These are phyloP conservation scores for Drosophila prosaltans DNA, from an alignment of 1,140 invertebrate genomes.

Conservation along the genomic window DNA sequence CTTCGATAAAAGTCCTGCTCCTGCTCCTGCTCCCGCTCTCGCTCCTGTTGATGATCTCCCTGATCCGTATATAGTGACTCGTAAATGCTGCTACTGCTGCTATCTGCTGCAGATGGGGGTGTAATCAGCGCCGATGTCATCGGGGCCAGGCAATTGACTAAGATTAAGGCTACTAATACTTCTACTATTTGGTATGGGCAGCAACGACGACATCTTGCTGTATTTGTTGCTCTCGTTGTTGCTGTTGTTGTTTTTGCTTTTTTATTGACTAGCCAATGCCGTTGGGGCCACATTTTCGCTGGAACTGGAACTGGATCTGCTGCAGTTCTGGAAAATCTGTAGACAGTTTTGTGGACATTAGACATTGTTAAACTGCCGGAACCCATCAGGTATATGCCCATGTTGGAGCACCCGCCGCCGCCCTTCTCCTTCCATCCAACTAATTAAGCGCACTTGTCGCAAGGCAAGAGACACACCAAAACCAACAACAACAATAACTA, in stretches of 20 bases:
- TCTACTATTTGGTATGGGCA: conserved; percentile 81
- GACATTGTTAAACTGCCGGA: conserved; percentile 72
- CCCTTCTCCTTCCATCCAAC: conserved; percentile 32
- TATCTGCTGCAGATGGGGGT: conserved; percentile 38
- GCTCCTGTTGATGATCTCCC: not conserved
- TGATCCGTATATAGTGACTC: conserved; percentile 23
- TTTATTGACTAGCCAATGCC: conserved; percentile 79
- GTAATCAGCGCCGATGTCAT: conserved; percentile 63
- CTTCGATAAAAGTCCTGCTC: conserved; percentile 65
- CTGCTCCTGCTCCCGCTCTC: conserved; percentile 25
- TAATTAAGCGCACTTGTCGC: conserved; percentile 79
- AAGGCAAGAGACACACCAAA: conserved; percentile 37
- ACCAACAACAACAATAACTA: conserved; percentile 26
- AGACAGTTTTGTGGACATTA: conserved; percentile 63
- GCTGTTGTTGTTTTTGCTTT: conserved; percentile 34
- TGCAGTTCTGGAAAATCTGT: conserved; percentile 32
- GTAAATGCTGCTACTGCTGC: conserved; percentile 21
- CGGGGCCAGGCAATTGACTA: conserved; percentile 77
- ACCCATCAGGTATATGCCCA: conserved; percentile 40
- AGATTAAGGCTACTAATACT: conserved; percentile 83
- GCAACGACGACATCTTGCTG: conserved; percentile 42
- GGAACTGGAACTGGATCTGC: conserved; percentile 37
- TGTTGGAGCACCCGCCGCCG: conserved; percentile 20
- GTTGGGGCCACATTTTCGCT: conserved; percentile 71
- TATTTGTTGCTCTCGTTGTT: conserved; percentile 27